These are phyloP conservation scores for Lepeophtheirus nordmannii DNA, from an alignment of 2,888 invertebrate genomes.

Conservation along the genomic window DNA sequence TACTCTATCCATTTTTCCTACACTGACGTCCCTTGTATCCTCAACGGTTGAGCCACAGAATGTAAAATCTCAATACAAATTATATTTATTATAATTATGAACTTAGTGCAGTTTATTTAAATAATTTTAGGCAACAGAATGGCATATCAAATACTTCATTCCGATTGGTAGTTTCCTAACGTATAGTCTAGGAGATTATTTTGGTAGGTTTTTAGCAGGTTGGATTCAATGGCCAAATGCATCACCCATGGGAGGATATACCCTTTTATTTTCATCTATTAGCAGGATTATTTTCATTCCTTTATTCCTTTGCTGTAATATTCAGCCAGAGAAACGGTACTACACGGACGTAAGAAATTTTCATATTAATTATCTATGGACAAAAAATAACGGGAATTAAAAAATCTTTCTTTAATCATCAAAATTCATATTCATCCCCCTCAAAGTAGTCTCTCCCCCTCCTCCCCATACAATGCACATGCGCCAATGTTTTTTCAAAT, in stretches of 20 bases:
- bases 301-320: constrained; percentile 70
- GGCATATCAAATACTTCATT: constrained; percentile 49
- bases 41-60: constrained; percentile 36
- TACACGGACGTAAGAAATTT: constrained; percentile 45
- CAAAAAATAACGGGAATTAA: too few relatives aligned
- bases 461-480: too few relatives aligned
- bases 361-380: too few relatives aligned
- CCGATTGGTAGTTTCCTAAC: constrained; percentile 78
- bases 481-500: too few relatives aligned
- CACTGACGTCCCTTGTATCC: constrained; percentile 65
- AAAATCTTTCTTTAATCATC: too few relatives aligned
- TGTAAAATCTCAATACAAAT: not conserved
- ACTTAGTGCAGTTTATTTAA: too few relatives aligned
- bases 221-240: constrained; percentile 21
- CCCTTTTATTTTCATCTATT: constrained; percentile 30
- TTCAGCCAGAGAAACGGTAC: constrained; percentile 39
- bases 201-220: constrained; percentile 48
- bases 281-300: constrained; percentile 59
- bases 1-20: constrained; percentile 68
- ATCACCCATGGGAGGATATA: not conserved
- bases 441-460: too few relatives aligned
- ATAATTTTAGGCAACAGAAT: not conserved
- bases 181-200: constrained; percentile 74
- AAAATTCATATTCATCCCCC: too few relatives aligned
- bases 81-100: too few relatives aligned